phyloP scores from a whole-genome alignment of 1,140 invertebrate species.

The Lasioglossum baleicum region DNA sequence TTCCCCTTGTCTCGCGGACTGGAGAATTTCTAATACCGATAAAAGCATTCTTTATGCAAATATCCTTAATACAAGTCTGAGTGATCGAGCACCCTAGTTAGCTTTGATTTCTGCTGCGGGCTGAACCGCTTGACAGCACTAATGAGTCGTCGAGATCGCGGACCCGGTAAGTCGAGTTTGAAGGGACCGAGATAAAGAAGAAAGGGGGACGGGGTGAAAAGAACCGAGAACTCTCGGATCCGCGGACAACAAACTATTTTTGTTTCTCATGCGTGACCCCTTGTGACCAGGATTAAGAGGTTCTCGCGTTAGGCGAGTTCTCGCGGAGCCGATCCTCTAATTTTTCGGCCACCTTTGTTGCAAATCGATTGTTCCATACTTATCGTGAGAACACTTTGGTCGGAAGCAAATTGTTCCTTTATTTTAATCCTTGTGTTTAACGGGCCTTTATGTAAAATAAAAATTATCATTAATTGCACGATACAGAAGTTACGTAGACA shows the following conservation, averaged over 20 bases:
- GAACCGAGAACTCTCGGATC: constrained; percentile 9
- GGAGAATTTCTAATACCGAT: constrained; percentile 47
- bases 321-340: too few relatives aligned
- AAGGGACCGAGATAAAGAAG: constrained; percentile 19
- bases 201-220: constrained; percentile 1
- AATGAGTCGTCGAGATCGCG: constrained; percentile 43
- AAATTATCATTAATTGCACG: too few relatives aligned
- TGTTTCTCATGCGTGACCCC: too few relatives aligned
- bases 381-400: too few relatives aligned
- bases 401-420: too few relatives aligned
- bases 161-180: constrained; percentile 30
- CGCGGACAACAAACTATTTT: neutral
- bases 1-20: constrained; percentile 6
- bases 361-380: too few relatives aligned
- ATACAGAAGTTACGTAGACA: too few relatives aligned
- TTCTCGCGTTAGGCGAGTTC: too few relatives aligned
- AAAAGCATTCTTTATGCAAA: constrained; percentile 42
- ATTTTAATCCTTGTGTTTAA: too few relatives aligned
- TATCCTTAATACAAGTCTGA: constrained; percentile 43
- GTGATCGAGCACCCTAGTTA: constrained; percentile 49
- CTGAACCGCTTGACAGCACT: constrained; percentile 44
- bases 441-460: too few relatives aligned
- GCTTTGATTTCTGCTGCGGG: constrained; percentile 40
- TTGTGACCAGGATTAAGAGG: too few relatives aligned
- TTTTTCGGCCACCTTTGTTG: too few relatives aligned